phyloP scores from a whole-genome alignment of 2,113 vertebrate species.

The Aix galericulata region DNA sequence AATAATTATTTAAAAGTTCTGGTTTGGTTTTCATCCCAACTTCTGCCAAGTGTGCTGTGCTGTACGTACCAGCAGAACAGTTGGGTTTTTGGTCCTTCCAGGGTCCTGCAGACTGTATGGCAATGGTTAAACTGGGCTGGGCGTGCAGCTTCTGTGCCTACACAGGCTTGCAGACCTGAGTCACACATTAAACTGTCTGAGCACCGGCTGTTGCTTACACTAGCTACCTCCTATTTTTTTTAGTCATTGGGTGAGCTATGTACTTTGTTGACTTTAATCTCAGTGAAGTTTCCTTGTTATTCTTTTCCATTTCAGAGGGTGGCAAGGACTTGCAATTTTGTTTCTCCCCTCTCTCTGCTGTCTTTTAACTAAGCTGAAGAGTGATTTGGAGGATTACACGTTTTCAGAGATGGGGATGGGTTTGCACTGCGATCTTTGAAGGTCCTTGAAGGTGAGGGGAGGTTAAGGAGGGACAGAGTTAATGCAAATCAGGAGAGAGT shows the following conservation, averaged over 20 bases:
- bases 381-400: accelerated
- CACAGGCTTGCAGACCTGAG: conserved; percentile 8
- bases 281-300: background rate
- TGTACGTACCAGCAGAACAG: accelerated
- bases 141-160: background rate
- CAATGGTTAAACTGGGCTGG: background rate
- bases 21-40: background rate
- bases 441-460: conserved; percentile 37
- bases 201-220: background rate
- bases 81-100: background rate
- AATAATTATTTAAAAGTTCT: background rate
- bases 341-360: background rate
- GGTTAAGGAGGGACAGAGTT: conserved; percentile 48
- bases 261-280: conserved; percentile 30
- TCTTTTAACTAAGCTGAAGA: background rate
- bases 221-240: background rate
- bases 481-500: conserved; percentile 61
- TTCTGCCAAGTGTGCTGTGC: accelerated
- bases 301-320: background rate
- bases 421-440: background rate
- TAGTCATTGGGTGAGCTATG: background rate
- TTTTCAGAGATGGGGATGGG: background rate
- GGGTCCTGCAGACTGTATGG: background rate
- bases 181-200: background rate
- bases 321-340: background rate